Evolutionary conservation across 2,113 vertebrate species (phyloP).

Genomic region (Illadopsis cleaveri): DNA sequence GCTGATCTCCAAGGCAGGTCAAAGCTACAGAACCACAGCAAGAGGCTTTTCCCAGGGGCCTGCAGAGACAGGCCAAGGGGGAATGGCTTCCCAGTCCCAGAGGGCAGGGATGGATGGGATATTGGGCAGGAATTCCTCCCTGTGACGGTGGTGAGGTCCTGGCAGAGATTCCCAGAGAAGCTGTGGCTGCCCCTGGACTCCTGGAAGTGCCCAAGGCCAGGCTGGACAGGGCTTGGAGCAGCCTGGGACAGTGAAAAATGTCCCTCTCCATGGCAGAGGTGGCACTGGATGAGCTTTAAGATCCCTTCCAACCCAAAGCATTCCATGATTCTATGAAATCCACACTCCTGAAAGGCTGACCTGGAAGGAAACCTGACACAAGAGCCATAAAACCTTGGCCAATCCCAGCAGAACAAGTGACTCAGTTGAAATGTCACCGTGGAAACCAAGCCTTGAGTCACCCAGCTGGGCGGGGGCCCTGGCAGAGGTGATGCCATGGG

Average conservation of each 20-base stretch:
- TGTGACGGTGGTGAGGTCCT: neutral
- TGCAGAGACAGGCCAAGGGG: neutral
- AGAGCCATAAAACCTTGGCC: neutral
- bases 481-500: neutral
- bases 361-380: neutral
- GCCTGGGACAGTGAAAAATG: accelerated
- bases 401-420: neutral
- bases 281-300: accelerated
- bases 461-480: neutral
- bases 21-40: neutral
- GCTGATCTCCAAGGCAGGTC: neutral
- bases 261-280: neutral
- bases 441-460: constrained; percentile 17
- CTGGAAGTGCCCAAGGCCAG: neutral
- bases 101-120: neutral
- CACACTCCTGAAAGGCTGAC: neutral
- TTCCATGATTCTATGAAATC: neutral
- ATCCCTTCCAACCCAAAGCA: neutral
- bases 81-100: neutral
- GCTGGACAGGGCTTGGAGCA: neutral
- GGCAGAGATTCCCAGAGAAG: neutral
- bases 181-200: neutral
- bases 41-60: neutral
- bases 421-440: neutral
- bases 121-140: neutral